phyloP scores from a whole-genome alignment of 2,113 vertebrate genomes.

The Anser brachyrhynchus region DNA sequence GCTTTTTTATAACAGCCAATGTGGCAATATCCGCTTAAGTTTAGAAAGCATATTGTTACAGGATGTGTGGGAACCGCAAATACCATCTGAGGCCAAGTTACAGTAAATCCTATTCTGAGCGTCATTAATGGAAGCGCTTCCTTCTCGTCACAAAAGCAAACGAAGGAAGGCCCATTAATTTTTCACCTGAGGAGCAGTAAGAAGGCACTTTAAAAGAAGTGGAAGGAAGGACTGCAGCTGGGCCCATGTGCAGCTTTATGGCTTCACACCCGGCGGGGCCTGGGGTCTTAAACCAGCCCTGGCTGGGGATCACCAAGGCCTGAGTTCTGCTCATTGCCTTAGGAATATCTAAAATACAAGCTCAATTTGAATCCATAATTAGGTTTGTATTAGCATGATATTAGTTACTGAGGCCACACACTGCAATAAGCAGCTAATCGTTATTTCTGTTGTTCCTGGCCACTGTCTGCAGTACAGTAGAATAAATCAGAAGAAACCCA shows the following conservation, averaged over 20 bases:
- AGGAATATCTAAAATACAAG: slow-evolving; percentile 27
- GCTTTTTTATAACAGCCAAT: slow-evolving; percentile 48
- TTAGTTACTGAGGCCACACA: slow-evolving; percentile 37
- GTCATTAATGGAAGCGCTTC: slow-evolving; percentile 61
- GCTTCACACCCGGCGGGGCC: neutral
- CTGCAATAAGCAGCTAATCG: slow-evolving; percentile 27
- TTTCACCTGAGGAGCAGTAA: slow-evolving; percentile 23
- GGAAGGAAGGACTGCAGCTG: neutral
- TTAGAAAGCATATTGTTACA: slow-evolving; percentile 53
- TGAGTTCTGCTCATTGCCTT: neutral
- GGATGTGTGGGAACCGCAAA: slow-evolving; percentile 62
- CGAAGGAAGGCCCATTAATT: slow-evolving; percentile 38
- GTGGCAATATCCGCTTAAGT: slow-evolving; percentile 34
- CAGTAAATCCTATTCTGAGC: slow-evolving; percentile 64
- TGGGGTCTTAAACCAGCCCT: neutral
- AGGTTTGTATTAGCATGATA: slow-evolving; percentile 23
- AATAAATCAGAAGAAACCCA: slow-evolving; percentile 40
- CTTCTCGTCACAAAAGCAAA: slow-evolving; percentile 34
- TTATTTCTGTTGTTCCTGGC: neutral
- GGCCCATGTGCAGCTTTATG: neutral
- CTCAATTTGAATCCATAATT: slow-evolving; percentile 41
- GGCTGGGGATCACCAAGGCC: neutral
- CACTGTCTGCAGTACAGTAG: neutral
- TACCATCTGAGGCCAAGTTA: slow-evolving; percentile 51
- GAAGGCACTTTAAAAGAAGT: neutral